phyloP scores from a whole-genome alignment of 2,888 invertebrate genomes.

The Hyposoter dolosus region DNA sequence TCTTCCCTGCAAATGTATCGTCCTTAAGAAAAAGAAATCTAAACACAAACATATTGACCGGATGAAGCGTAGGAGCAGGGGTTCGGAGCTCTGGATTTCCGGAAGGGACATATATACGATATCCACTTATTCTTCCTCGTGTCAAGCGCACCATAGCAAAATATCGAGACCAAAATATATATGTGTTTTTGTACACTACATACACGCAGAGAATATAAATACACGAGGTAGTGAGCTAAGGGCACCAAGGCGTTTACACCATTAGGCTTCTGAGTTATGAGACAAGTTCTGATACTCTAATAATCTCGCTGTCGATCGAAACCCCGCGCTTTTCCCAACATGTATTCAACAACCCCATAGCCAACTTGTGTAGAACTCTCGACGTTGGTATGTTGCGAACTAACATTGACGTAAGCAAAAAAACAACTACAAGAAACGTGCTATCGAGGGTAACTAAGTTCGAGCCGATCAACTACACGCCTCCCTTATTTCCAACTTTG shows the following conservation, averaged over 20 bases:
- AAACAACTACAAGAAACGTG: slow-evolving; percentile 36
- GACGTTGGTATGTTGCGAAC: slow-evolving; percentile 2
- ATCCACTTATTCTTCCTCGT: slow-evolving; percentile 74
- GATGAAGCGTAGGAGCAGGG: slow-evolving; percentile 6
- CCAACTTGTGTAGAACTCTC: slow-evolving; percentile 52
- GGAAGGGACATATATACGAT: slow-evolving; percentile 29
- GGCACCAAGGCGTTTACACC: slow-evolving; percentile 75
- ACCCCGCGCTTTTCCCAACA: slow-evolving; percentile 50
- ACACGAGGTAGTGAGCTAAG: slow-evolving; percentile 46
- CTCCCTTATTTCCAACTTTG: slow-evolving; percentile 73
- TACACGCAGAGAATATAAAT: slow-evolving; percentile 48
- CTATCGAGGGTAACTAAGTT: slow-evolving; percentile 77
- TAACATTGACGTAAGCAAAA: not conserved
- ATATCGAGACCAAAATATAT: slow-evolving; percentile 42
- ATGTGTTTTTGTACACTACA: slow-evolving; percentile 53
- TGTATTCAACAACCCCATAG: slow-evolving; percentile 43
- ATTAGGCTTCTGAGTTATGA: slow-evolving; percentile 83
- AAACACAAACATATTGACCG: slow-evolving; percentile 35
- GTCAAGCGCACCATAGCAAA: slow-evolving; percentile 80
- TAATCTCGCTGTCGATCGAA: slow-evolving; percentile 83
- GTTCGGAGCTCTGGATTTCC: slow-evolving; percentile 27
- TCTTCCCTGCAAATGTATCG: not conserved
- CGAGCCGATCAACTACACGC: slow-evolving; percentile 81
- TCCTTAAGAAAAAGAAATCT: slow-evolving; percentile 17
- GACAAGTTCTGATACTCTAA: slow-evolving; percentile 84